Conservation (phyloP, 2,797 vertebrate species). For the Nasua narica region DNA sequence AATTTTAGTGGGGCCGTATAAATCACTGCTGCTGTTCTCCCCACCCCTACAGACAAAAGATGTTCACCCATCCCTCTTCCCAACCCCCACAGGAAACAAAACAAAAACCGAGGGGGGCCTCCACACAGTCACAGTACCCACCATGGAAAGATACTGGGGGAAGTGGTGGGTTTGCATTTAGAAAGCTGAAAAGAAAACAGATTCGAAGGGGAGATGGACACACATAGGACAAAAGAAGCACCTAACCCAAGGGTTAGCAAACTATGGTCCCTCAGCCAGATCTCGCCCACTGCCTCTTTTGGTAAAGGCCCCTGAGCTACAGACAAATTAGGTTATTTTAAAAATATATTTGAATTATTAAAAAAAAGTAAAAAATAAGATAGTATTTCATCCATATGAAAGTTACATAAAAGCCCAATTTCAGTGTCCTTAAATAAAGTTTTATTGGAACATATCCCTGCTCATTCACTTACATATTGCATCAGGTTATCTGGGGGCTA, state of each 20-base stretch:
- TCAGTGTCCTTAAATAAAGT: not conserved
- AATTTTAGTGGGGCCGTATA: not conserved
- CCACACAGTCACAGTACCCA: not conserved
- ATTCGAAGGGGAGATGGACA: not conserved
- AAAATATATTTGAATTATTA: not conserved
- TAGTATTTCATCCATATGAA: not conserved
- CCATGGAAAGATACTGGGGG: not conserved
- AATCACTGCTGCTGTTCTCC: not conserved
- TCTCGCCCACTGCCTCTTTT: not conserved
- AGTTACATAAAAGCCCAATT: not conserved
- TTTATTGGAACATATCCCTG: not conserved
- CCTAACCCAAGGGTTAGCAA: not conserved
- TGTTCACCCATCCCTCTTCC: not conserved
- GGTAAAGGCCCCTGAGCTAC: not conserved
- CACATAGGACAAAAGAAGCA: not conserved
- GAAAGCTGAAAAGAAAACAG: not conserved
- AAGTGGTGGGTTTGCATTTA: not conserved
- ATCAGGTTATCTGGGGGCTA: not conserved
- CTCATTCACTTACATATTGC: not conserved
- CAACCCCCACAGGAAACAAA: not conserved
- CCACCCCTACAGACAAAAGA: not conserved
- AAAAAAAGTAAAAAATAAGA: not conserved
- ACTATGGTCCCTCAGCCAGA: not conserved
- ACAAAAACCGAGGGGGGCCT: not conserved
- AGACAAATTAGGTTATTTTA: not conserved